Evolutionary conservation across 2,888 invertebrate genomes (phyloP), one percentile per base, ranked within the genome.

Genomic region (Bombylius discolor): DNA sequence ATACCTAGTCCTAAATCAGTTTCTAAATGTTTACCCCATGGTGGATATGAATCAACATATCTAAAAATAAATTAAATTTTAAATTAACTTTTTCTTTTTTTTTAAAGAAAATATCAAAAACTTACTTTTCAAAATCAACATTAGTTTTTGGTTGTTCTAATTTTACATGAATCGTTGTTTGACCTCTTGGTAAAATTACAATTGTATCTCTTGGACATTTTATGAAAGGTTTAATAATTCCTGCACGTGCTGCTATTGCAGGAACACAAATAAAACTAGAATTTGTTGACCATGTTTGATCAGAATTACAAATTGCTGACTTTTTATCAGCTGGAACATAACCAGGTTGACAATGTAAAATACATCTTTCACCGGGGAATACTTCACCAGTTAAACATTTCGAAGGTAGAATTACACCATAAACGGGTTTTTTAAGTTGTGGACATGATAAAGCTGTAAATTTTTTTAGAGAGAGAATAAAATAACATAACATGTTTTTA

Each of bases 201-300:
- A 77, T 78, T 47, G 83, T 74, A 63, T 81, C 79, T 47, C 78
- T 75, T 1, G 85, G 84, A 65, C 85, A 85, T 62, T 77, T 79
- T 59, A 85, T 83, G 62, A 77, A 81, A 31, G 82, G 79, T 56
- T 75, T 71, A 47, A 76, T 72, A 52, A 70, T 67, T 58, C 72
- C 56, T n/a, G 51, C 7, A 44, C 13, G 32, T 32, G 31, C 12
- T 36, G 32, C 5, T 31, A 47, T 31, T 39, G 51, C 33, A 49
- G 58, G 67, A 58, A 61, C 60, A 63, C 75, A 75, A 32, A 68
- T 65, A 36, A 74, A 60, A 14, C 67, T 64, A 12, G 65, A 60
- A 55, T 68, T 68, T 45, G 70, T 65, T 1, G 69, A 67, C 76
- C 76, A 76, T 7, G 64, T 66, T 50, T 70, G 67, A 52, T 65